Evolutionary conservation across 1,140 invertebrate species (phyloP).

Genomic region (Hylaeus volcanicus): DNA sequence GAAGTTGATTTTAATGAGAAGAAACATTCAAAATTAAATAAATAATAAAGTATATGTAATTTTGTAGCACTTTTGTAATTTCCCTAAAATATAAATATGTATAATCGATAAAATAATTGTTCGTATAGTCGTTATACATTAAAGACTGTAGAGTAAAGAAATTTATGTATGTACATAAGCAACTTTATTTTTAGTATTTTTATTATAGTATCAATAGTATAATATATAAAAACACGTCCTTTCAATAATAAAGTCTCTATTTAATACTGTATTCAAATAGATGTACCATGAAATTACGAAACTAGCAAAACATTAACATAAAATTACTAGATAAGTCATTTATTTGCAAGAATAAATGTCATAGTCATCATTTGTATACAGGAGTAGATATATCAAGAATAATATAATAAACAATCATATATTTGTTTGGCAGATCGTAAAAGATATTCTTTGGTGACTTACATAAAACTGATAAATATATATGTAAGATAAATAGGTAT

Average conservation of each 20-base stretch:
- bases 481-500: conserved; percentile 32
- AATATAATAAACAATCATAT: conserved; percentile 49
- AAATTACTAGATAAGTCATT: conserved; percentile 28
- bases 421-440: conserved; percentile 28
- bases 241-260: conserved; percentile 18
- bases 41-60: background rate
- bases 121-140: background rate
- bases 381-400: conserved; percentile 53
- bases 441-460: conserved; percentile 60
- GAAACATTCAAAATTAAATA: background rate
- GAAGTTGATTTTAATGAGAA: background rate
- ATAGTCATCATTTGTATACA: conserved; percentile 66
- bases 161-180: conserved; percentile 26
- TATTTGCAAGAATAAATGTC: conserved; percentile 53
- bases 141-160: background rate
- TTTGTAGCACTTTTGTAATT: background rate
- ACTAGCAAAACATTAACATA: background rate
- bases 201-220: conserved; percentile 1
- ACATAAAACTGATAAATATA: conserved; percentile 40
- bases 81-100: background rate
- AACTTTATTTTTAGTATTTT: conserved; percentile 9
- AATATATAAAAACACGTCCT: conserved; percentile 5
- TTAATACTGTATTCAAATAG: conserved; percentile 47
- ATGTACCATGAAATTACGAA: background rate
- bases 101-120: background rate